Conservation (phyloP, 1,140 invertebrate species). For the Steinernema khuongi region DNA sequence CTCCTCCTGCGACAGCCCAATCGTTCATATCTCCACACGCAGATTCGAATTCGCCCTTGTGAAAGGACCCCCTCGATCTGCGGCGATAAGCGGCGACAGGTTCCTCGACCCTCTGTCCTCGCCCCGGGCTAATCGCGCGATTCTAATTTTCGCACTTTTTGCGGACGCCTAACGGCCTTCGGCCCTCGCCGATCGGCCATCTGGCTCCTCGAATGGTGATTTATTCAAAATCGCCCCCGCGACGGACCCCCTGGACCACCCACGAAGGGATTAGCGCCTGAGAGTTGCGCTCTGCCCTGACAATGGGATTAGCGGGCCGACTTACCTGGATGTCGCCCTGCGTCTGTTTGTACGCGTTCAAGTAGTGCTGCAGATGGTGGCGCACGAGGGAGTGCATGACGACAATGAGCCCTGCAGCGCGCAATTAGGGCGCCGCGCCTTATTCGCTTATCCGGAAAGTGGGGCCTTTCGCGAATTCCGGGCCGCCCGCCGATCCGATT, state of each 20-base stretch:
- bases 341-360: slow-evolving; percentile 5
- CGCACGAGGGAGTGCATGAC: slow-evolving; percentile 4
- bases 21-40: too few relatives aligned
- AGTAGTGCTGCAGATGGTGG: not conserved
- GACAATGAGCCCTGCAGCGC: not conserved
- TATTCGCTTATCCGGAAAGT: slow-evolving; percentile 2
- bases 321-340: slow-evolving; percentile 3
- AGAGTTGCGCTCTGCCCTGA: not conserved
- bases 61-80: too few relatives aligned
- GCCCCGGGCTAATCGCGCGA: not conserved
- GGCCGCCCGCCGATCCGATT: not conserved
- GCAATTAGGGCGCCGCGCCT: slow-evolving; percentile 5
- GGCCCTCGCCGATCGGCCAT: not conserved
- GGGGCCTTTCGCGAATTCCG: not conserved
- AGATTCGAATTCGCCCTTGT: too few relatives aligned
- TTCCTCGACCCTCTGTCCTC: not conserved
- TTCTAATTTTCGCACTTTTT: slow-evolving; percentile 2
- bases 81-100: not conserved
- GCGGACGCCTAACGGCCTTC: not conserved
- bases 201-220: slow-evolving; percentile 1
- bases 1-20: too few relatives aligned
- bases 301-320: not conserved
- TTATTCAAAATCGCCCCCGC: slow-evolving; percentile 4
- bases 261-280: slow-evolving; percentile 6
- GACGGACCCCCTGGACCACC: not conserved